These are phyloP conservation scores for Protomyctophum bolini DNA, from an alignment of 2,113 vertebrate genomes.

Conservation along the genomic window DNA sequence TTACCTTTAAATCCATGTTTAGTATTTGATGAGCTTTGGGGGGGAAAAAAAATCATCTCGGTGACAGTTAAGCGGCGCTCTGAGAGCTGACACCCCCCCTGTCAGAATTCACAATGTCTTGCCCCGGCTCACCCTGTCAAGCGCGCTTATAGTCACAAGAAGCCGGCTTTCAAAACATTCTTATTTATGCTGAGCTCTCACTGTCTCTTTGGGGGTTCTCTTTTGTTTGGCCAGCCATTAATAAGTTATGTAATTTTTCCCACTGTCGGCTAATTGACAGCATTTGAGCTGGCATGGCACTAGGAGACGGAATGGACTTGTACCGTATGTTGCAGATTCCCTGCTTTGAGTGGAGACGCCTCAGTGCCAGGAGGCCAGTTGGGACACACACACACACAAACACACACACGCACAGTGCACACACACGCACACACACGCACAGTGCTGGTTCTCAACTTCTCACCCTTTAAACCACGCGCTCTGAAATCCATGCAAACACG, in stretches of 20 bases:
- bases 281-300: constrained; percentile 63
- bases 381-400: not conserved
- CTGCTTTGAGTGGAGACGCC: constrained; percentile 38
- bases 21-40: constrained; percentile 2
- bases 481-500: constrained; percentile 19
- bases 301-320: constrained; percentile 37
- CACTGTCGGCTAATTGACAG: constrained; percentile 67
- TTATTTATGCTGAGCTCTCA: constrained; percentile 54
- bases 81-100: constrained; percentile 27
- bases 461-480: not conserved
- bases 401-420: constrained; percentile 23
- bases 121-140: constrained; percentile 53
- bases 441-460: not conserved
- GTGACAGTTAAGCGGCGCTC: constrained; percentile 48
- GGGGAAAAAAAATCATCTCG: constrained; percentile 55
- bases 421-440: constrained; percentile 33
- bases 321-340: constrained; percentile 44
- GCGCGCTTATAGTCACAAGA: constrained; percentile 30
- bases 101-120: constrained; percentile 59
- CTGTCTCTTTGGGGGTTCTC: constrained; percentile 63
- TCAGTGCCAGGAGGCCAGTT: constrained; percentile 8
- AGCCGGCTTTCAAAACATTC: constrained; percentile 64
- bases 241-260: constrained; percentile 69
- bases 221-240: constrained; percentile 60
- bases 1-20: not conserved